Percentiles rank a stretch among this genome's conserved stretches.
These are phyloP conservation scores for Phorcus lineatus DNA, from an alignment of 2,888 invertebrate genomes.

Conservation along the genomic window DNA sequence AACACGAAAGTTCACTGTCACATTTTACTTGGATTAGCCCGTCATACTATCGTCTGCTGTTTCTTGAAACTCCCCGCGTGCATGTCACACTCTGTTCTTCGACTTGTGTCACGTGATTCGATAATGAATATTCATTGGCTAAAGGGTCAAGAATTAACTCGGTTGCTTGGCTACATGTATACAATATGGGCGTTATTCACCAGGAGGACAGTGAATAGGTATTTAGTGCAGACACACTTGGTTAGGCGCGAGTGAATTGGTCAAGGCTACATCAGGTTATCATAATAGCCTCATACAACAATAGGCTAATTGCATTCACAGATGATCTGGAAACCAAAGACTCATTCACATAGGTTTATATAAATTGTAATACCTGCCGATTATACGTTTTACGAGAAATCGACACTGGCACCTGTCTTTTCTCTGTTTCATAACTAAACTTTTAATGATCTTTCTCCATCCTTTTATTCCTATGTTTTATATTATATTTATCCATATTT, in stretches of 20 bases:
- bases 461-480: too few relatives aligned
- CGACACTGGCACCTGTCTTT: too few relatives aligned
- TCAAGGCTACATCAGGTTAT: not conserved
- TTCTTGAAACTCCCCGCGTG: not conserved
- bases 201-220: not conserved
- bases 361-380: too few relatives aligned
- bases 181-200: not conserved
- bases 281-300: not conserved
- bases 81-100: not conserved
- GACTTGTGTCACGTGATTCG: not conserved
- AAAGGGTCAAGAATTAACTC: not conserved
- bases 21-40: not conserved
- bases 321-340: too few relatives aligned
- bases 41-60: not conserved
- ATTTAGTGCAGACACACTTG: not conserved
- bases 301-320: not conserved
- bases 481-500: too few relatives aligned
- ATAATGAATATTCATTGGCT: slow-evolving; percentile 7
- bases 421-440: too few relatives aligned
- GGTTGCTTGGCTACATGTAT: not conserved
- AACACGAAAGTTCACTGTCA: not conserved
- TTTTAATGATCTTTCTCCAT: too few relatives aligned
- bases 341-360: too few relatives aligned
- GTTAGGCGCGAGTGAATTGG: not conserved
- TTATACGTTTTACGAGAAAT: too few relatives aligned